These are phyloP conservation scores for Antheraea pernyi DNA, from an alignment of 1,140 invertebrate genomes.

Conservation along the genomic window DNA sequence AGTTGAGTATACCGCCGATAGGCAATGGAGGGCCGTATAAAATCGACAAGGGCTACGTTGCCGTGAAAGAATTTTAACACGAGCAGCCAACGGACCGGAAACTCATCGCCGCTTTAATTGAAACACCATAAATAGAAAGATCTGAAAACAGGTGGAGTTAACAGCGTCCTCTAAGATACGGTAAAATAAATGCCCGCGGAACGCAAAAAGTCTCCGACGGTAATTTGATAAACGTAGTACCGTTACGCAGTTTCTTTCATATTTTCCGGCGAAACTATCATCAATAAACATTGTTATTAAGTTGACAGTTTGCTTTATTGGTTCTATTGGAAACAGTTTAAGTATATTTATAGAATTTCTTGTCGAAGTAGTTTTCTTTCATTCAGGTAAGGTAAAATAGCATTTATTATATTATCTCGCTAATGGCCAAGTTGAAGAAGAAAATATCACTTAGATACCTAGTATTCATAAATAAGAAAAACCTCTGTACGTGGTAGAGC, in stretches of 20 bases:
- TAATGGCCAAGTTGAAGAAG: too few relatives aligned
- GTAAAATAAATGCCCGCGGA: slow-evolving; percentile 24
- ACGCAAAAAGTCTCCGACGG: slow-evolving; percentile 20
- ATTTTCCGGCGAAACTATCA: neutral
- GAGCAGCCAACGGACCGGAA: slow-evolving; percentile 46
- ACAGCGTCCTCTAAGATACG: slow-evolving; percentile 33
- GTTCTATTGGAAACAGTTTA: neutral
- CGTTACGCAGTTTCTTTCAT: slow-evolving; percentile 22
- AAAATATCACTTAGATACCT: too few relatives aligned
- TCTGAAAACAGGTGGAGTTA: slow-evolving; percentile 43
- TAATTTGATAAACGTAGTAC: slow-evolving; percentile 35
- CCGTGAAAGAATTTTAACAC: slow-evolving; percentile 36
- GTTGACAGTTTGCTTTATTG: neutral
- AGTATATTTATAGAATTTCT: neutral
- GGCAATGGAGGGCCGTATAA: slow-evolving; percentile 59
- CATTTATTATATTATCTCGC: too few relatives aligned
- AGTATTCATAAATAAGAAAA: too few relatives aligned
- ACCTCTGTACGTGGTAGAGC: too few relatives aligned
- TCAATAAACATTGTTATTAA: neutral
- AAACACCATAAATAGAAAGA: slow-evolving; percentile 46
- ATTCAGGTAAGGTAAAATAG: too few relatives aligned
- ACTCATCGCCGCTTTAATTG: slow-evolving; percentile 56
- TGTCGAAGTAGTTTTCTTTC: too few relatives aligned
- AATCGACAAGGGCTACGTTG: slow-evolving; percentile 46
- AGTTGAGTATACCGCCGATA: slow-evolving; percentile 42